These are phyloP conservation scores for Sylvia atricapilla DNA, from an alignment of 2,113 vertebrate genomes.

Conservation along the genomic window DNA sequence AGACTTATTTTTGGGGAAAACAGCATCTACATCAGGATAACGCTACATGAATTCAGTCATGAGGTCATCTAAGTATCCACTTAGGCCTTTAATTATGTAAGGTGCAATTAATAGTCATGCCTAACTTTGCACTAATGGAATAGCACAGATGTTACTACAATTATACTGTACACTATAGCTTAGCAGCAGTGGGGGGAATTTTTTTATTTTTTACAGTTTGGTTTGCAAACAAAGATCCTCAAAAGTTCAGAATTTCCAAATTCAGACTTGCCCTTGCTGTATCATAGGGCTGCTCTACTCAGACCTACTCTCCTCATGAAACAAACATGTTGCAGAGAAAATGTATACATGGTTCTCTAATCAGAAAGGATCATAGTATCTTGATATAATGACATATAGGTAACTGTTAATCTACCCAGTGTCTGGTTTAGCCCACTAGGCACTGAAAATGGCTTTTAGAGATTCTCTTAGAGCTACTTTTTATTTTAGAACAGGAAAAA, in stretches of 20 bases:
- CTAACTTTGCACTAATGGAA: not conserved
- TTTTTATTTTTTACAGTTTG: not conserved
- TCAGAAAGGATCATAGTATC: not conserved
- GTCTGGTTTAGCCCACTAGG: not conserved
- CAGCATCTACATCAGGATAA: not conserved
- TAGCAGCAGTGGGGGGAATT: not conserved
- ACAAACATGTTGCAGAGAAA: not conserved
- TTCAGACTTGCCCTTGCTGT: not conserved
- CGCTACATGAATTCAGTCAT: not conserved
- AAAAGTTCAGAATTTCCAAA: not conserved
- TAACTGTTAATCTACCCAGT: not conserved
- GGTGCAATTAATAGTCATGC: not conserved
- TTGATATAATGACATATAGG: not conserved
- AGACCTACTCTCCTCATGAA: not conserved
- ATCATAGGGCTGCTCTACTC: not conserved
- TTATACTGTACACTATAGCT: not conserved
- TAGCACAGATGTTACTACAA: not conserved
- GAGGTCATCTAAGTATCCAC: not conserved
- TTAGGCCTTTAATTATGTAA: not conserved
- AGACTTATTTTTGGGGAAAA: not conserved
- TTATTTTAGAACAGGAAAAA: not conserved
- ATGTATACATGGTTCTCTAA: not conserved
- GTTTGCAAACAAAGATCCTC: not conserved
- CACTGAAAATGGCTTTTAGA: not conserved
- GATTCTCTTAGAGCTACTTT: not conserved